Base-by-base conservation (phyloP, 2,888 invertebrate species). In the Aricia artaxerxes region DNA sequence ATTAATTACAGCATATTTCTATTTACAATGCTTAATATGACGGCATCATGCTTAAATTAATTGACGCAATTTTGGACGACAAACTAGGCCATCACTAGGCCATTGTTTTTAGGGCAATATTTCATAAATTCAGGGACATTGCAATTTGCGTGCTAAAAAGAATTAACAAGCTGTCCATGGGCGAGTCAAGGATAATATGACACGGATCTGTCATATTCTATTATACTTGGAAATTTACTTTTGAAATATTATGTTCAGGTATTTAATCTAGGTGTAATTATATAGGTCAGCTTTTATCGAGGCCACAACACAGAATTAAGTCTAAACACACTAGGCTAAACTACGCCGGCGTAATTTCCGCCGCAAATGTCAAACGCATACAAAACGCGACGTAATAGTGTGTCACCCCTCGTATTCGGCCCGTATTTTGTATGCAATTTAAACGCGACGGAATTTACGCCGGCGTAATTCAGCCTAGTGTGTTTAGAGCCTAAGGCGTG, bases 71-170 rank as follows among this genome's bases (percentile, higher is more conserved):
- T 69, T 69, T 24, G 4, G 31, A 4, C 11, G 64, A 0, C 24
- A 24, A 61, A 61, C 16, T 57, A 16, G 35, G 35, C 24, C 24
- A 0, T 24, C 24, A 24, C 24, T 24, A 24, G 44, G 44, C 9
- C 9, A 44, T 7, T 44, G 7, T 44, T 44, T 13, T 53, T 13
- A 53, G n/a, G 6, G 1, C 64, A 31, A 24, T 24, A 78, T 81
- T 79, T 79, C 76, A 38, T 73, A 40, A 64, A 69, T 31, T 44
- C 60, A 64, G 53, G 24, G 44, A 31, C 16, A 73, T 81, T 80
- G 80, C 79, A 81, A 83, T 78, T 87, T 79, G 86, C 88, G 87
- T 89, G 88, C 84, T 81, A 85, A 88, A 86, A 85, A 82, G 81
- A 80, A 83, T 80, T 80, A 69, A 35, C 69, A 69, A 69, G 69